Evolutionary conservation across 1,140 invertebrate genomes (phyloP).

Genomic region (Scaptomyza hsui): DNA sequence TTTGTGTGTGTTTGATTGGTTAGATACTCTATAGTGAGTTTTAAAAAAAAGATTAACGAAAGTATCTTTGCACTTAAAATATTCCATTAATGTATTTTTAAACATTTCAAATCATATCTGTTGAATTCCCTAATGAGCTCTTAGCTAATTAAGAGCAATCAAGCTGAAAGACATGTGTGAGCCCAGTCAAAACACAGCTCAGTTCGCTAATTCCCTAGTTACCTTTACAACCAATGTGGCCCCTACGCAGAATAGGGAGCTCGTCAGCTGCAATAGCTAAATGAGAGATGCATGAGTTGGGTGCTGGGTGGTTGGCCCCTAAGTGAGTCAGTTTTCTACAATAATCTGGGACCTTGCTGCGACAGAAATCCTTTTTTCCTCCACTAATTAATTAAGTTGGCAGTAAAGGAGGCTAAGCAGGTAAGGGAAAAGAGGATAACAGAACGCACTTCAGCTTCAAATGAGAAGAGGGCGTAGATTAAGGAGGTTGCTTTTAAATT

Average conservation of each 20-base stretch:
- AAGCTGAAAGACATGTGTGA: no score
- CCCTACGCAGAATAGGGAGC: constrained; percentile 6
- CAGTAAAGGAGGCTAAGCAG: background rate
- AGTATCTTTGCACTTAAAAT: no score
- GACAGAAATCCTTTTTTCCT: constrained; percentile 41
- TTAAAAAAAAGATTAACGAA: no score
- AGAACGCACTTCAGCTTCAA: background rate
- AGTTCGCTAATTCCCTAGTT: no score
- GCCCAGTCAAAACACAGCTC: no score
- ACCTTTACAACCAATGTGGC: no score
- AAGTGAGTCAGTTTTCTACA: constrained; percentile 21
- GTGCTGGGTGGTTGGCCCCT: background rate
- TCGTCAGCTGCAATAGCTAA: constrained; percentile 6
- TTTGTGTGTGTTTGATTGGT: no score
- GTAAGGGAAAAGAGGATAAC: background rate
- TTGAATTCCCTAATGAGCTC: no score
- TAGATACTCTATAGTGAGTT: no score
- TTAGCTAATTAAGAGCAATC: no score
- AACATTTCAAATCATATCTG: no score
- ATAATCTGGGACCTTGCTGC: constrained; percentile 8
- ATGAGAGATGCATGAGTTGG: constrained; percentile 3
- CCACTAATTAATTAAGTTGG: constrained; percentile 50
- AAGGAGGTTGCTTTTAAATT: constrained; percentile 42
- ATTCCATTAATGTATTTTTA: no score
- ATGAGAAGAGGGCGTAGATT: background rate